Evolutionary conservation across 2,113 vertebrate species (phyloP), one percentile per base, ranked within the genome.

Genomic region (Hyla sarda): DNA sequence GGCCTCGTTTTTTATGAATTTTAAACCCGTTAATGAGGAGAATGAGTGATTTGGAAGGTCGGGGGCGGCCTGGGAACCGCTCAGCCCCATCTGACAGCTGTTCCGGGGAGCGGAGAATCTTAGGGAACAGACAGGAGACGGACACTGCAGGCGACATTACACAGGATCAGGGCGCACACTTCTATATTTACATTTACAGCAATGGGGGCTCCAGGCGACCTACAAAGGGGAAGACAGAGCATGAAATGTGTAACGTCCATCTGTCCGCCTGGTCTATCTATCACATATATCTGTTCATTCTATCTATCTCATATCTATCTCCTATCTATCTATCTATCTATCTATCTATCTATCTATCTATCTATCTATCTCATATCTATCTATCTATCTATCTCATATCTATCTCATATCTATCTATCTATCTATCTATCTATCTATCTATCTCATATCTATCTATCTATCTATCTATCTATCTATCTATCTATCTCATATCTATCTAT

Each of bases 61-160:
- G 90, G 90, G 91, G 85, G 52, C 74, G 75, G 79, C 87, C 60
- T 91, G 93, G 93, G 92, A 90, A 90, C 88, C 89, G 90, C 90
- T 90, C 89, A 88, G 71, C 5, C 91, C 85, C 88, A 90, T 88
- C 90, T 91, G 87, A 93, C 96, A 97, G 96, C 96, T 96, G 96
- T 94, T 95, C 92, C 81, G 77, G 89, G 89, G 92, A 92, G 67
- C 89, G 82, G 89, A 92, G 87, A 32, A 48, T 28, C 23, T 86
- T 75, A 48, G 84, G 21, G 90, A 91, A 92, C 93, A 94, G 95
- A 95, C 96, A 94, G 93, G 73, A 90, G 92, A 88, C 90, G 91
- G 88, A 90, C 93, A 90, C 90, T 87, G 93, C 91, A 91, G 92
- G 94, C 94, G 92, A 93, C 92, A 93, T 90, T 91, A 74, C 52